A percentile compares a stretch with the other conserved stretches of the same genome.
Evolutionary conservation across 2,797 vertebrate genomes (phyloP).

Genomic region (Chiroxiphia lanceolata): DNA sequence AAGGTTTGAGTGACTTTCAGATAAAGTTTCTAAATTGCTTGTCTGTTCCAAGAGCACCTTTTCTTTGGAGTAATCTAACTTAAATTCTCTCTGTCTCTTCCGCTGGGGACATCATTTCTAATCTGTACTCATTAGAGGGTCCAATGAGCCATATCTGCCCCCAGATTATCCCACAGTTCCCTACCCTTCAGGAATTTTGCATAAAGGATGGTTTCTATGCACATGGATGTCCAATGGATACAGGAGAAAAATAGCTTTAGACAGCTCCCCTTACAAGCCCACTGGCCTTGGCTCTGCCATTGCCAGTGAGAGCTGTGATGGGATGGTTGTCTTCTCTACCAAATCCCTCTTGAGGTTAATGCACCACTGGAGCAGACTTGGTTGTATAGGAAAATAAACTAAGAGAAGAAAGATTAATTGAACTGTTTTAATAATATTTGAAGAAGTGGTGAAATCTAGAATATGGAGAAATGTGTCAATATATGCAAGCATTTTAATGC

Average conservation of each 20-base stretch:
- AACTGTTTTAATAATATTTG: neutral
- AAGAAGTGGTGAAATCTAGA: neutral
- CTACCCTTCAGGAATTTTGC: neutral
- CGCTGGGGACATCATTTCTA: neutral
- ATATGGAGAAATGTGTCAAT: neutral
- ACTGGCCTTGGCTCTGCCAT: neutral
- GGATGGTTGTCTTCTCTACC: neutral
- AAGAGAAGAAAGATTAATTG: neutral
- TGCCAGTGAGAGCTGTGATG: neutral
- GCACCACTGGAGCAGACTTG: neutral
- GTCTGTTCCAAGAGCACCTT: neutral
- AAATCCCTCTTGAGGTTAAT: neutral
- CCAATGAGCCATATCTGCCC: neutral
- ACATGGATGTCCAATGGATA: neutral
- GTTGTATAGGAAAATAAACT: neutral
- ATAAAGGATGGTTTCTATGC: neutral
- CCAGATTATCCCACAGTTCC: neutral
- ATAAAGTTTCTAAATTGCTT: neutral
- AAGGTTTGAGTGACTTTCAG: neutral
- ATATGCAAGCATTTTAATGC: neutral
- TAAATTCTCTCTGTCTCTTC: neutral
- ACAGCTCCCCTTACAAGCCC: neutral
- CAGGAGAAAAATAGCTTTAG: neutral
- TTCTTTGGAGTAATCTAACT: neutral
- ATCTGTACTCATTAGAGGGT: neutral